phyloP scores from a whole-genome alignment of 2,888 invertebrate species.

The Sminthurides aquaticus region DNA sequence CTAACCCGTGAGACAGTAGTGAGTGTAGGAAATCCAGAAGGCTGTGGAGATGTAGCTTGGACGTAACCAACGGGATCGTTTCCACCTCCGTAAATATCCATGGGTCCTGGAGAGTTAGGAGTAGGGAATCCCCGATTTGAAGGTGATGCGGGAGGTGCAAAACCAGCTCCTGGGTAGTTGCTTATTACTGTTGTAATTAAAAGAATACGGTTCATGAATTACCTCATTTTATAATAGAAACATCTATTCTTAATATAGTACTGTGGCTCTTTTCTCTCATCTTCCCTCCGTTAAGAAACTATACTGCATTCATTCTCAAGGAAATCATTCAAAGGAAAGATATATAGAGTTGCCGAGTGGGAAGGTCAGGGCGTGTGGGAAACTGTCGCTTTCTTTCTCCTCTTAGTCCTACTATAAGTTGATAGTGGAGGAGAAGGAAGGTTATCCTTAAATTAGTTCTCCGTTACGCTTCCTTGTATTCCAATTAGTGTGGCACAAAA shows the following conservation, averaged over 20 bases:
- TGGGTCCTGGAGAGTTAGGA: conserved; percentile 85
- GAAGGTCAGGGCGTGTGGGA: too few species aligned
- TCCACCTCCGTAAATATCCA: conserved; percentile 88
- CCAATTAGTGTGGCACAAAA: too few species aligned
- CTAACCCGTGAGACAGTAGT: conserved; percentile 55
- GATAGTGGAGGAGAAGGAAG: too few species aligned
- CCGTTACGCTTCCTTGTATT: too few species aligned
- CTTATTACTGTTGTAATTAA: conserved; percentile 72
- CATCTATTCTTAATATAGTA: conserved; percentile 9
- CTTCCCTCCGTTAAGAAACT: too few species aligned
- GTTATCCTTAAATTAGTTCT: too few species aligned
- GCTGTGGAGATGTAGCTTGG: conserved; percentile 92
- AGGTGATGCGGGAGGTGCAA: conserved; percentile 50
- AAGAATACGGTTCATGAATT: too few species aligned
- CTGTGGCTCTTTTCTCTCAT: conserved; percentile 13
- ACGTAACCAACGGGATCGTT: conserved; percentile 63
- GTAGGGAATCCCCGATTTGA: conserved; percentile 69
- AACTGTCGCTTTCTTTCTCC: too few species aligned
- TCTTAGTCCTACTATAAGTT: too few species aligned
- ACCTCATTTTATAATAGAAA: conserved; percentile 16
- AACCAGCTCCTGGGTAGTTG: conserved; percentile 61
- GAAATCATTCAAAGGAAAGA: too few species aligned
- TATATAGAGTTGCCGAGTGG: too few species aligned
- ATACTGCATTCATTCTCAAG: too few species aligned
- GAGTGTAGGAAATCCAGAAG: conserved; percentile 88